These are phyloP conservation scores for Acropternis orthonyx DNA, from an alignment of 2,797 vertebrate genomes.

Conservation along the genomic window DNA sequence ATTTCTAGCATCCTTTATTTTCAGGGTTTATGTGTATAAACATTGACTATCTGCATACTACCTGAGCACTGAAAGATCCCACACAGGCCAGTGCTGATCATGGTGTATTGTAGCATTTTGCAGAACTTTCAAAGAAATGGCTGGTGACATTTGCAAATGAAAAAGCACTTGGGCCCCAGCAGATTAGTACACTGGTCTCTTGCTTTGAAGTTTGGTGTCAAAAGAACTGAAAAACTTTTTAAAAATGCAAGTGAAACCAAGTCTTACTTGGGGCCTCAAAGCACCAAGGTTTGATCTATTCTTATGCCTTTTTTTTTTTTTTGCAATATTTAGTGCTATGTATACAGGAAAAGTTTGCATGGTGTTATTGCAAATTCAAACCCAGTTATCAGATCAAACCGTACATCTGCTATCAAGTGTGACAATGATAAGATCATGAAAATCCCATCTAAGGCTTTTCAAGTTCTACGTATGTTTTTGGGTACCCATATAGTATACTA, in stretches of 20 bases:
- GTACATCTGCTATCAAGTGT: not conserved
- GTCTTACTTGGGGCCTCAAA: not conserved
- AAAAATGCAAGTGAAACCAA: constrained; percentile 3
- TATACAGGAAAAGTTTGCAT: not conserved
- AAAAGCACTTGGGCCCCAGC: not conserved
- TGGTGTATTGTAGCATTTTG: not conserved
- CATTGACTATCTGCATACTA: not conserved
- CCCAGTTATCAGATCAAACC: not conserved
- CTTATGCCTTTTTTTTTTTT: not conserved
- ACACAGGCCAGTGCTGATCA: not conserved
- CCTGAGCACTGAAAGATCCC: not conserved
- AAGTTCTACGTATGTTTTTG: not conserved
- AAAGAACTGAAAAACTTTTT: not conserved
- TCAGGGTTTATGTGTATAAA: accelerated
- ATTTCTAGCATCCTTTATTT: not conserved
- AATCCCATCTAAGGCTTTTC: not conserved
- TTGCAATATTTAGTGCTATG: not conserved
- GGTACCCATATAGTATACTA: not conserved
- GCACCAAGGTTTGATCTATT: not conserved
- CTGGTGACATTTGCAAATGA: not conserved
- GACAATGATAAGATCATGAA: not conserved
- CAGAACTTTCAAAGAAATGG: not conserved
- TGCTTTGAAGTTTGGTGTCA: not conserved
- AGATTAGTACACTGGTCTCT: not conserved
- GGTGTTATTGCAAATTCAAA: not conserved